Percentiles rank a stretch among this genome's conserved stretches.
Conservation (phyloP, 2,113 vertebrate species). For the Paedocypris sp. region DNA sequence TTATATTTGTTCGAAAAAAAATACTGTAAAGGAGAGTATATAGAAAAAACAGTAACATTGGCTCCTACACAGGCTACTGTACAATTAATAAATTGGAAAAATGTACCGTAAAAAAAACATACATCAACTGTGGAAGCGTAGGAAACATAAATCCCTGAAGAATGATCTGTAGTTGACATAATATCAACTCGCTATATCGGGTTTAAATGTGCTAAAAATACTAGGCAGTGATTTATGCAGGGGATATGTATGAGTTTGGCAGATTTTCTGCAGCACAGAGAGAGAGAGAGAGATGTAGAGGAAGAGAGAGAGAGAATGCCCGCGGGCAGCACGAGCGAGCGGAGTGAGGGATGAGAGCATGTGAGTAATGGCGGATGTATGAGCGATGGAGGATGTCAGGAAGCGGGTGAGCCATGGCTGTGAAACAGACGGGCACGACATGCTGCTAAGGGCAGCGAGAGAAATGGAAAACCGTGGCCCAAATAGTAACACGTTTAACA, state of each 20-base stretch:
- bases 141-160: slow-evolving; percentile 15
- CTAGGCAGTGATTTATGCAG: slow-evolving; percentile 30
- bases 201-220: slow-evolving; percentile 34
- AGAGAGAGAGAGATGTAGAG: background rate
- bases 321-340: slow-evolving; percentile 11
- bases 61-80: too few relatives aligned
- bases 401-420: slow-evolving; percentile 18
- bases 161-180: slow-evolving; percentile 8
- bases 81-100: too few relatives aligned
- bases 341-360: slow-evolving; percentile 23
- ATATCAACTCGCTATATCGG: slow-evolving; percentile 3
- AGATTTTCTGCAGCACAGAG: slow-evolving; percentile 18
- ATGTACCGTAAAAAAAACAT: too few relatives aligned
- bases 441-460: slow-evolving; percentile 8
- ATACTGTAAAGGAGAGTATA: too few relatives aligned
- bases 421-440: slow-evolving; percentile 17
- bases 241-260: slow-evolving; percentile 28
- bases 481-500: slow-evolving; percentile 26
- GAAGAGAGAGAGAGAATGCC: background rate
- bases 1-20: too few relatives aligned
- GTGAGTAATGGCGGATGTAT: slow-evolving; percentile 23
- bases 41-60: too few relatives aligned
- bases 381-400: slow-evolving; percentile 26
- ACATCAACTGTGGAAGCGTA: too few relatives aligned
- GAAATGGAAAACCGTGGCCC: slow-evolving; percentile 19